These are phyloP conservation scores for Ranitomeya variabilis DNA, from an alignment of 2,113 vertebrate genomes.

Conservation along the genomic window DNA sequence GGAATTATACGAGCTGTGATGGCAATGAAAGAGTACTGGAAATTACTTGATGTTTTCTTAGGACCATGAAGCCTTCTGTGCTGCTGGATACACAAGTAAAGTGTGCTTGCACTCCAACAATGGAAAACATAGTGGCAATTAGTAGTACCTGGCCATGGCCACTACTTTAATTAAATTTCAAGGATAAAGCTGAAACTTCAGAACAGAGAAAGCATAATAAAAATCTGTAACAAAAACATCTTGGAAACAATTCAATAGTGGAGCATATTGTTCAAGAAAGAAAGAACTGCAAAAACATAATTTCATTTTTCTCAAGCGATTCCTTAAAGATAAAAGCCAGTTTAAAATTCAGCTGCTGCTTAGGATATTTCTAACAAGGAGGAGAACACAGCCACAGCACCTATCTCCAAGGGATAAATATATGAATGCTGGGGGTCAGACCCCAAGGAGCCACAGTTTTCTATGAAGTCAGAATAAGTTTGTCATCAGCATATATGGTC, in stretches of 20 bases:
- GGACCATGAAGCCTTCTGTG: slow-evolving; percentile 21
- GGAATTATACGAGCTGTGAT: neutral
- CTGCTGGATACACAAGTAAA: slow-evolving; percentile 37
- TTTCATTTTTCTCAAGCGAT: neutral
- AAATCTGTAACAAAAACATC: slow-evolving; percentile 30
- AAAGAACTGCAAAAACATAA: neutral
- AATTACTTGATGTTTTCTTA: slow-evolving; percentile 51
- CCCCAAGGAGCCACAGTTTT: no score
- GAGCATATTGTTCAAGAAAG: slow-evolving; percentile 7
- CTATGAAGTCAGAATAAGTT: no score
- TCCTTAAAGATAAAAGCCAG: neutral
- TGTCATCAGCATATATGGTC: no score
- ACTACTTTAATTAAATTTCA: slow-evolving; percentile 52
- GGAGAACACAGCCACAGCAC: no score
- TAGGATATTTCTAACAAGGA: neutral
- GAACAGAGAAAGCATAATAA: slow-evolving; percentile 18
- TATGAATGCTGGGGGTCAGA: no score
- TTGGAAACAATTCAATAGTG: slow-evolving; percentile 5
- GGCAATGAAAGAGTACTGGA: slow-evolving; percentile 22
- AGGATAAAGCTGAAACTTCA: slow-evolving; percentile 50
- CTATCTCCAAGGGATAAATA: no score
- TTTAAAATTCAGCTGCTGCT: neutral
- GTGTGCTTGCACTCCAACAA: slow-evolving; percentile 27
- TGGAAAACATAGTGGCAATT: slow-evolving; percentile 40
- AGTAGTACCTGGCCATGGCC: slow-evolving; percentile 48